Evolutionary conservation across 2,888 invertebrate species (phyloP).

Genomic region (Monoplex corrugatus): DNA sequence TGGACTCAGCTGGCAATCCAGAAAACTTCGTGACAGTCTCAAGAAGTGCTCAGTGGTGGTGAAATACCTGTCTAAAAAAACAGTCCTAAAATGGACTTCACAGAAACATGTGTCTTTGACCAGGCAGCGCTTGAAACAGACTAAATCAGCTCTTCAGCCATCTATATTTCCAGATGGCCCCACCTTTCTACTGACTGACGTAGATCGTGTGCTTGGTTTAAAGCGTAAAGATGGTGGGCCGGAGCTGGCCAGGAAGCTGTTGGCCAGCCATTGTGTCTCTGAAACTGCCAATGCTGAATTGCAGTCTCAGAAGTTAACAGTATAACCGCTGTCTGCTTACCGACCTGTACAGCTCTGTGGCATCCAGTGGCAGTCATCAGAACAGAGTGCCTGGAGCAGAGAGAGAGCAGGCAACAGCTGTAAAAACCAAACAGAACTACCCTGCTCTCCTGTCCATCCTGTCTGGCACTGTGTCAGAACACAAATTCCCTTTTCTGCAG

Average conservation of each 20-base stretch:
- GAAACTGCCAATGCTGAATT: slow-evolving; percentile 45
- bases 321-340: slow-evolving; percentile 46
- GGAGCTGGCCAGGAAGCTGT: slow-evolving; percentile 24
- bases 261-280: slow-evolving; percentile 46
- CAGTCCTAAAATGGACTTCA: slow-evolving; percentile 65
- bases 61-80: slow-evolving; percentile 59
- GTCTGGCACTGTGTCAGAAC: not conserved
- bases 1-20: slow-evolving; percentile 68
- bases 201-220: slow-evolving; percentile 70
- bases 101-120: slow-evolving; percentile 45
- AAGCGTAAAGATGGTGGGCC: slow-evolving; percentile 61
- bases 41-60: slow-evolving; percentile 65
- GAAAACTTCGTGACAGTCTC: slow-evolving; percentile 61
- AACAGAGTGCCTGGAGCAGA: not conserved
- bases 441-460: slow-evolving; percentile 57
- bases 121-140: slow-evolving; percentile 47
- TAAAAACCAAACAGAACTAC: not conserved
- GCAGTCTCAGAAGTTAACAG: slow-evolving; percentile 45
- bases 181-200: slow-evolving; percentile 65
- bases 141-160: slow-evolving; percentile 31
- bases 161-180: slow-evolving; percentile 69
- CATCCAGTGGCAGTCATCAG: not conserved
- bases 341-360: slow-evolving; percentile 33
- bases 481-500: not conserved
- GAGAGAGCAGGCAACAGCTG: not conserved